Percentiles rank a stretch among this genome's conserved stretches.
phyloP scores from a whole-genome alignment of 2,888 invertebrate species.

The Ashinkailepas kermadecensis region DNA sequence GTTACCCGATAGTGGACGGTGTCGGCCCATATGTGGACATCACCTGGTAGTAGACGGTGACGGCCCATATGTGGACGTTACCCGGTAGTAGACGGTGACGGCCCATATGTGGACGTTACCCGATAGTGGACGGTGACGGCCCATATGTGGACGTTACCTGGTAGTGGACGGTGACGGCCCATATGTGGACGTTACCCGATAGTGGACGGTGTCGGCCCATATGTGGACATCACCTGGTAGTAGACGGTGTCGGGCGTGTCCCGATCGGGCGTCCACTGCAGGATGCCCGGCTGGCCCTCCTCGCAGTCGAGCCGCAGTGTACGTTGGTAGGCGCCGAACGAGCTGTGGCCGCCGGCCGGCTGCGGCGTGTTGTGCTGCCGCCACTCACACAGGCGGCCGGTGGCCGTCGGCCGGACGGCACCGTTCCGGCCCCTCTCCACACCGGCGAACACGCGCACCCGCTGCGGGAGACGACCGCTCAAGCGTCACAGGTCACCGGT shows the following conservation, averaged over 20 bases:
- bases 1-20: too few relatives aligned
- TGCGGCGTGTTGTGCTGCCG: constrained; percentile 63
- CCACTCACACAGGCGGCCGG: constrained; percentile 82
- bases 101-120: too few relatives aligned
- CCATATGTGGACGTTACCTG: too few relatives aligned
- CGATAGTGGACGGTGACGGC: too few relatives aligned
- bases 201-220: background rate
- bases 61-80: too few relatives aligned
- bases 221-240: constrained; percentile 60
- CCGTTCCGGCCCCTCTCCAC: constrained; percentile 62
- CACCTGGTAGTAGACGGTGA: too few relatives aligned
- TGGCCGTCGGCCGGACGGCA: constrained; percentile 62
- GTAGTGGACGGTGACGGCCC: too few relatives aligned
- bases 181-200: too few relatives aligned
- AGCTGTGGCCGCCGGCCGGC: constrained; percentile 66
- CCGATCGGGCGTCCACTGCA: constrained; percentile 77
- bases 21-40: too few relatives aligned
- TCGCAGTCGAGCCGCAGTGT: constrained; percentile 75
- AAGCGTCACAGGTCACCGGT: too few relatives aligned
- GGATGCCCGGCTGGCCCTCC: constrained; percentile 70
- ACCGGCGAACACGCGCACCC: constrained; percentile 73
- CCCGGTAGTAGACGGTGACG: too few relatives aligned
- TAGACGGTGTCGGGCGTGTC: constrained; percentile 85
- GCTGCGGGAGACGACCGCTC: constrained; percentile 48
- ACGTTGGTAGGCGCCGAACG: constrained; percentile 84